Evolutionary conservation across 2,888 invertebrate species (phyloP).

Genomic region (Noctua fimbriata): DNA sequence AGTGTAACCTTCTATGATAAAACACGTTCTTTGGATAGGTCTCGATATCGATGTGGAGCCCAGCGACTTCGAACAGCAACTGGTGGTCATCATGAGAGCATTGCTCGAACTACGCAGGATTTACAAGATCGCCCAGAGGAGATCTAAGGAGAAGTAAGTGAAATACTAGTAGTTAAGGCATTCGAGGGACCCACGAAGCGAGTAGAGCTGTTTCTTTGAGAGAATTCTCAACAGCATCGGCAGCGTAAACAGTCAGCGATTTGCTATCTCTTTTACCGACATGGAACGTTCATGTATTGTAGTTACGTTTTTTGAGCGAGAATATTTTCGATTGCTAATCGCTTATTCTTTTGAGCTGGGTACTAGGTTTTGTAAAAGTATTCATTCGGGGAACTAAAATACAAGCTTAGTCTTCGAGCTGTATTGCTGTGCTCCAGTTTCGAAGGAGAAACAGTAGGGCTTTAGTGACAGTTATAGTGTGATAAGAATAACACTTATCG

Average conservation of each 20-base stretch:
- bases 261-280: not conserved
- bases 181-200: not conserved
- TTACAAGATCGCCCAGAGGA: slow-evolving; percentile 83
- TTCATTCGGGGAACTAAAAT: no score
- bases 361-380: no score
- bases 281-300: not conserved
- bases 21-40: slow-evolving; percentile 52
- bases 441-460: no score
- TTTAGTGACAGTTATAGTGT: no score
- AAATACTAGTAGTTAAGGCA: not conserved
- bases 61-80: slow-evolving; percentile 90
- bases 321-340: no score
- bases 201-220: not conserved
- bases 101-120: slow-evolving; percentile 89
- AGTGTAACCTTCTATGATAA: not conserved
- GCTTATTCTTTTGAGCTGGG: no score
- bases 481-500: no score
- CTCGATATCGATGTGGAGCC: slow-evolving; percentile 82
- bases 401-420: no score
- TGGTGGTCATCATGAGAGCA: slow-evolving; percentile 91
- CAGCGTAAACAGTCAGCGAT: not conserved
- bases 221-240: not conserved
- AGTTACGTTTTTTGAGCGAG: no score
- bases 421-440: no score
- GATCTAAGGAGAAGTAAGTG: slow-evolving; percentile 83